These are phyloP conservation scores for Cheumatopsyche charites DNA, from an alignment of 1,140 invertebrate species.

Conservation along the genomic window DNA sequence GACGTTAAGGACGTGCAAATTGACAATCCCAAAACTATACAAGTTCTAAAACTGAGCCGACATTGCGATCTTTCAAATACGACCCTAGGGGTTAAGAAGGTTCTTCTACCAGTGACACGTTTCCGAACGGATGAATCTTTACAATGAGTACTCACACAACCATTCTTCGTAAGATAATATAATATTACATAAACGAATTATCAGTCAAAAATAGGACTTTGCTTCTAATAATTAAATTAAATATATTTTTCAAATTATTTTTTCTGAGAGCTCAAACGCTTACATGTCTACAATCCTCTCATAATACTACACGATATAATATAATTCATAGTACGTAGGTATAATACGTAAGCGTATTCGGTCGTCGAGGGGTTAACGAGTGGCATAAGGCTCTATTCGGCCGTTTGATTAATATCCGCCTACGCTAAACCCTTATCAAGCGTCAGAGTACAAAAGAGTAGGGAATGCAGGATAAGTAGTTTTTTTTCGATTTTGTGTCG, in stretches of 20 bases:
- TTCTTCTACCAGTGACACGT: background rate
- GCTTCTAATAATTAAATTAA: no score
- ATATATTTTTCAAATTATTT: no score
- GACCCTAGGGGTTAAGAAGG: no score
- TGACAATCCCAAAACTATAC: background rate
- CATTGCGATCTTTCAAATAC: no score
- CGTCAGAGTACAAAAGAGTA: constrained; percentile 41
- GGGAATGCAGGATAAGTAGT: background rate
- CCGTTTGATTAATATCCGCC: constrained; percentile 43
- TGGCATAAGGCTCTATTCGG: constrained; percentile 32
- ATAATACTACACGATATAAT: no score
- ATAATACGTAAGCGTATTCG: background rate
- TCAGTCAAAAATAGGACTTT: no score
- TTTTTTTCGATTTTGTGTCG: constrained; percentile 38
- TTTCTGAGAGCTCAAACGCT: no score
- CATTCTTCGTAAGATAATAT: background rate
- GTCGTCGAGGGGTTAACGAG: constrained; percentile 14
- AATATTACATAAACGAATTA: no score
- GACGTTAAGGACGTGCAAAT: background rate
- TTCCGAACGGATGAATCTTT: background rate
- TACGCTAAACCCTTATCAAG: constrained; percentile 48
- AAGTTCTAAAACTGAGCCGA: background rate
- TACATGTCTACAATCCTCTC: no score
- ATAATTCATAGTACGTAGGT: background rate
- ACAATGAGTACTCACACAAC: background rate